A percentile compares a stretch with the other conserved stretches of the same genome.
Conservation (phyloP, 2,888 invertebrate species). For the Bruchidius siliquastri region DNA sequence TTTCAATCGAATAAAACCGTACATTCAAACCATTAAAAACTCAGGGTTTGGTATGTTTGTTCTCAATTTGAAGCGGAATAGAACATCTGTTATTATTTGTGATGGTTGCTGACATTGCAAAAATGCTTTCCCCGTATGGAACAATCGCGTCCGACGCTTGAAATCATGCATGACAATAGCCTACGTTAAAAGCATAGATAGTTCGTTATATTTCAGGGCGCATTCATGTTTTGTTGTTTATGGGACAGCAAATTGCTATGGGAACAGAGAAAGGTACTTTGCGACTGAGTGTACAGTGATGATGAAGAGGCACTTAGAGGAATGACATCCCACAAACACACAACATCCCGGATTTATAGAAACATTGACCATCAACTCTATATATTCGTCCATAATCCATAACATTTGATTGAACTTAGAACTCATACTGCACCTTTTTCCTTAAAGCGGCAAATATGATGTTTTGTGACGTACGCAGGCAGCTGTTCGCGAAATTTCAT, state of each 20-base stretch:
- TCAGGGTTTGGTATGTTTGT: not conserved
- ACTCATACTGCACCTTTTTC: not conserved
- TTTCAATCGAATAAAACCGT: not conserved
- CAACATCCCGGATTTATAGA: too few relatives aligned
- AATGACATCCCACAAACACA: too few relatives aligned
- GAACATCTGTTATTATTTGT: not conserved
- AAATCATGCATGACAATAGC: not conserved
- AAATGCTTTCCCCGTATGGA: not conserved
- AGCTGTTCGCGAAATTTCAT: conserved; percentile 12
- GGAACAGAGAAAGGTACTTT: too few relatives aligned
- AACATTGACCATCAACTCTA: too few relatives aligned
- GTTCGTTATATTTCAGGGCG: not conserved
- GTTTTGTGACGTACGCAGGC: not conserved
- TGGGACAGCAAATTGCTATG: not conserved
- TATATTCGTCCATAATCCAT: not conserved
- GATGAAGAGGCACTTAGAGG: too few relatives aligned
- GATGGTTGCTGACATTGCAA: not conserved
- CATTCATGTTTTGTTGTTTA: not conserved
- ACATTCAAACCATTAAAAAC: not conserved
- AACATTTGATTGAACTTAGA: not conserved
- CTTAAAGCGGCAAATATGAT: not conserved
- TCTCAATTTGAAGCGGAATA: not conserved
- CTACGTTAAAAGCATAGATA: not conserved
- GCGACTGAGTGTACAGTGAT: too few relatives aligned
- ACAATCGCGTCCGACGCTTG: not conserved